These are phyloP conservation scores for Mohoua ochrocephala DNA, from an alignment of 2,113 vertebrate genomes.

Conservation along the genomic window DNA sequence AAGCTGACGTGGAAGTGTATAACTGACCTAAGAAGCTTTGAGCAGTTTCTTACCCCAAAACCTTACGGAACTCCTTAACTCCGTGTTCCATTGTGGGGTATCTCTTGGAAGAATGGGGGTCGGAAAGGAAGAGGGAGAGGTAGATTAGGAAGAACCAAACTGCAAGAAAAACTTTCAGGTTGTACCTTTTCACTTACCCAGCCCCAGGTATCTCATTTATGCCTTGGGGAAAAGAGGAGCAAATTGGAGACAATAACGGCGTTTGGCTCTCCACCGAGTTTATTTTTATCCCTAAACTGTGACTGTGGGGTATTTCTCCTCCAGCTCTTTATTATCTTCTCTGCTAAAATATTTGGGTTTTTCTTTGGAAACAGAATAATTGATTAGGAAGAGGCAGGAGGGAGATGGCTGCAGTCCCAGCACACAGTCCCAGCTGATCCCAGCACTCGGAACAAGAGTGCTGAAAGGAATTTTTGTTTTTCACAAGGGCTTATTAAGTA, in stretches of 20 bases:
- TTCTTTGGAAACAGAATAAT: not conserved
- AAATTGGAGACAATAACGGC: not conserved
- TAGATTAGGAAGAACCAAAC: not conserved
- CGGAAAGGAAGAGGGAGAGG: not conserved
- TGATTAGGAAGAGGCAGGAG: not conserved
- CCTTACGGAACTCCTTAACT: not conserved
- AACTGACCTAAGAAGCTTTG: not conserved
- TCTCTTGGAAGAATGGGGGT: not conserved
- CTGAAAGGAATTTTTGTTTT: not conserved
- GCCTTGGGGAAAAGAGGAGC: not conserved
- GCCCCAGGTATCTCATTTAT: not conserved
- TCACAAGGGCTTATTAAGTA: not conserved
- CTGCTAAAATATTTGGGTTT: not conserved
- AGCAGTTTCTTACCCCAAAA: not conserved
- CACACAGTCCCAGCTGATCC: not conserved
- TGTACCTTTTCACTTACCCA: not conserved
- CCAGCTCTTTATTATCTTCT: not conserved
- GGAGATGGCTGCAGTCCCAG: not conserved
- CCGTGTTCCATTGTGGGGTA: rapidly evolving
- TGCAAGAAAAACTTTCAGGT: not conserved
- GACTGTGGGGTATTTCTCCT: not conserved
- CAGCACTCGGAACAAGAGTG: not conserved
- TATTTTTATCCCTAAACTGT: not conserved
- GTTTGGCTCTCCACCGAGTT: not conserved
- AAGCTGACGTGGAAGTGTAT: rapidly evolving